Base-by-base conservation (phyloP, 2,113 vertebrate species). In the Colistium nudipinnis region DNA sequence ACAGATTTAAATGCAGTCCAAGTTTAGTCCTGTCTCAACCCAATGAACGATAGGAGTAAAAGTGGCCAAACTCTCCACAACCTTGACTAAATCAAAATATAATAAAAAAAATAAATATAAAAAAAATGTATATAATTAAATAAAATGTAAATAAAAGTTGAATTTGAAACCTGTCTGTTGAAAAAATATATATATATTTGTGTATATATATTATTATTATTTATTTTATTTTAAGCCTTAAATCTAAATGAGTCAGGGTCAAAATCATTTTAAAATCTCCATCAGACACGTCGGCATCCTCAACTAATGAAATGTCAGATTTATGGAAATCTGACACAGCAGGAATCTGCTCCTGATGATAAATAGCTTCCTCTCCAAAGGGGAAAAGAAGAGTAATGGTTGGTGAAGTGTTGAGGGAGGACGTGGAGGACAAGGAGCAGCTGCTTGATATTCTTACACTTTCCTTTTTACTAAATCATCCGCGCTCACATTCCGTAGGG, bases 391-490 rank as follows among this genome's bases (percentile, higher is more conserved):
- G 62, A 78, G 53, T 74, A 76, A 62, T 47, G 61, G 36, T 30
- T 76, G 63, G 70, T 73, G n/a, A 68, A 47, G 65, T 70, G 65
- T 59, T 65, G 30, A 66, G 33, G 41, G 43, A 78, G 51, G 66
- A 63, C 79, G 69, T 44, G 73, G 62, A 74, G 63, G 72, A 70
- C 62, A 52, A n/a, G 30, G 33, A 53, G 39, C 69, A 78, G 75
- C 47, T 69, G 62, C 22, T 39, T 71, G 56, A 74, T 80, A 75
- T 74, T 63, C 49, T n/a, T 74, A 59, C 60, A 70, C 73, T 47
- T 76, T 35, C 61, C 69, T 80, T 27, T 72, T 80, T 27, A 55
- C 62, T 76, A 85, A 84, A 82, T 87, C 73, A 87, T 80, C 63
- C 55, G 78, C 57, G 56, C 47, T 51, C 45, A 48, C 22, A 25